These are phyloP conservation scores for Tetragnatha montana DNA, from an alignment of 2,888 invertebrate genomes.

Conservation along the genomic window DNA sequence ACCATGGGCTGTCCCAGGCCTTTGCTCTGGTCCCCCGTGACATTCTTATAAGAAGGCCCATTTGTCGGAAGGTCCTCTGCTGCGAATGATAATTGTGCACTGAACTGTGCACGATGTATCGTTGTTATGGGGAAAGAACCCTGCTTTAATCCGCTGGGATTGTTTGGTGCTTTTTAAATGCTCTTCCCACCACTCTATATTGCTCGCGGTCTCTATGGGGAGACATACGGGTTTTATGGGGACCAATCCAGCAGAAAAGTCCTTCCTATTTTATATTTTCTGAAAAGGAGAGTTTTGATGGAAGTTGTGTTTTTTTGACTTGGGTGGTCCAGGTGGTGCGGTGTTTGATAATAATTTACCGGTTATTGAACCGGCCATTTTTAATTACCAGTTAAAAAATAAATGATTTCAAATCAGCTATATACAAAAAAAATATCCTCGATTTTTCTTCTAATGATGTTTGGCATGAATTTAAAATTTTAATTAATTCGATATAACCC, in stretches of 20 bases:
- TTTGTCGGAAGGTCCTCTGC: neutral
- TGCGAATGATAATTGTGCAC: slow-evolving; percentile 33
- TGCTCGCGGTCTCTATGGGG: neutral
- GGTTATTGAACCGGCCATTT: neutral
- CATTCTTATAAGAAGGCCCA: slow-evolving; percentile 26
- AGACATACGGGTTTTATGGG: neutral
- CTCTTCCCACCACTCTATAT: neutral
- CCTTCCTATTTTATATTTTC: slow-evolving; percentile 5
- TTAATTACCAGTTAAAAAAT: too few relatives aligned
- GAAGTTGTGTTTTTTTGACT: slow-evolving; percentile 21
- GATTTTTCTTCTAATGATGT: too few relatives aligned
- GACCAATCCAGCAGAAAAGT: neutral
- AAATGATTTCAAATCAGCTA: too few relatives aligned
- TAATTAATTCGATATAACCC: too few relatives aligned
- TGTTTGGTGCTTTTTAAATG: neutral
- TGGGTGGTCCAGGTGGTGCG: slow-evolving; percentile 47
- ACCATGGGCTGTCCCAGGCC: slow-evolving; percentile 35
- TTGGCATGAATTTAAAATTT: too few relatives aligned
- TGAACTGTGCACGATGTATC: slow-evolving; percentile 43
- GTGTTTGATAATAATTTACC: slow-evolving; percentile 4
- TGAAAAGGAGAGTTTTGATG: too few relatives aligned
- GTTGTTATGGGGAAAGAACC: neutral
- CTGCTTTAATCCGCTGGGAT: slow-evolving; percentile 8
- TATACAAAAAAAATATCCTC: too few relatives aligned
- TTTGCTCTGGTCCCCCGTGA: slow-evolving; percentile 12